A percentile compares a stretch with the other conserved stretches of the same genome.
phyloP scores from a whole-genome alignment of 2,888 invertebrate genomes.

The Parnassius apollo region DNA sequence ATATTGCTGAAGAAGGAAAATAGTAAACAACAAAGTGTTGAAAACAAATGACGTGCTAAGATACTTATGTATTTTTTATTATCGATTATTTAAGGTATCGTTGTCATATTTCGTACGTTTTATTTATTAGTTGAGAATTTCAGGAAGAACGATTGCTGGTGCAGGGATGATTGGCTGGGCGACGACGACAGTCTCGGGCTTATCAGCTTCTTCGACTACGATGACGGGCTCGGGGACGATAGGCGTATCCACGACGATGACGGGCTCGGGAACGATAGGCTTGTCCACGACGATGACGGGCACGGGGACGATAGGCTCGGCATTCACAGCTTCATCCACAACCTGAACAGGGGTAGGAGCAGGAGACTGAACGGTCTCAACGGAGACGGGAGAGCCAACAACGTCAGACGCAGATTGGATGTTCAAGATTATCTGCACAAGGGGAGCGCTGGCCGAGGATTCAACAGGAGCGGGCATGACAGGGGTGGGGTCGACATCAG shows the following conservation, averaged over 20 bases:
- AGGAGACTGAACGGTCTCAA: slow-evolving; percentile 12
- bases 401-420: slow-evolving; percentile 25
- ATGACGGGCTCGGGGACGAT: no score
- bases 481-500: slow-evolving; percentile 2
- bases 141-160: slow-evolving; percentile 34
- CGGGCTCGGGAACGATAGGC: slow-evolving; percentile 30
- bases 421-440: slow-evolving; percentile 41
- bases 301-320: slow-evolving; percentile 20
- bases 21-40: no score
- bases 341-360: slow-evolving; percentile 21
- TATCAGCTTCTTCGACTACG: no score
- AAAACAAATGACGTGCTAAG: no score
- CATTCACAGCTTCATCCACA: slow-evolving; percentile 31
- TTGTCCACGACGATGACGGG: no score
- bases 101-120: no score
- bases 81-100: no score
- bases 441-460: slow-evolving; percentile 29
- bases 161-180: slow-evolving; percentile 31
- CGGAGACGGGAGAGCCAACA: slow-evolving; percentile 18
- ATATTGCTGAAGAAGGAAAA: no score
- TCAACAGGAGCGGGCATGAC: slow-evolving; percentile 17
- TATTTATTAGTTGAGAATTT: slow-evolving; percentile 16
- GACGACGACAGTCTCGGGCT: slow-evolving; percentile 31
- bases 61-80: no score
- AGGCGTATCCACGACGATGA: no score